Evolutionary conservation across 2,113 vertebrate genomes (phyloP).

Genomic region (Podarcis raffonei): DNA sequence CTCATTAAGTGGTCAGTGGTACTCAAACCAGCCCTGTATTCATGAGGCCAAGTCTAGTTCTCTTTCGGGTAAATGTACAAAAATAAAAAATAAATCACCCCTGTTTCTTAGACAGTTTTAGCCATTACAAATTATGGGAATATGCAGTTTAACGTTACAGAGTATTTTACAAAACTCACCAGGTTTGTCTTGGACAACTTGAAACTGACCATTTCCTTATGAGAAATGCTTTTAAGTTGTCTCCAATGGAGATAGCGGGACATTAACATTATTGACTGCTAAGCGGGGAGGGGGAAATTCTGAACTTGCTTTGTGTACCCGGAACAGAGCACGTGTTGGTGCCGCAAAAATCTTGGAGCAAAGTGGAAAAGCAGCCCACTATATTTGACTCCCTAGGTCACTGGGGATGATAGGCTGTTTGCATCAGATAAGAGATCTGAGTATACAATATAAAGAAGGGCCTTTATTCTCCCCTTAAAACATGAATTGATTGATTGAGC

Average conservation of each 20-base stretch:
- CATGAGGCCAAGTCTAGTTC: not conserved
- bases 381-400: not conserved
- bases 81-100: not conserved
- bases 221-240: slow-evolving; percentile 55
- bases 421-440: not conserved
- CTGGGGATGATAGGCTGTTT: not conserved
- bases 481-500: not conserved
- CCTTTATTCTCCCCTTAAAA: not conserved
- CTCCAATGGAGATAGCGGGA: slow-evolving; percentile 45
- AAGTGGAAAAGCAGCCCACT: slow-evolving; percentile 70
- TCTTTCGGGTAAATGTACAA: not conserved
- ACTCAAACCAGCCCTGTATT: not conserved
- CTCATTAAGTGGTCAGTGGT: not conserved
- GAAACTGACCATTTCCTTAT: slow-evolving; percentile 24
- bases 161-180: slow-evolving; percentile 38
- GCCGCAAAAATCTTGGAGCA: slow-evolving; percentile 69
- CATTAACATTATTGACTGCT: slow-evolving; percentile 65
- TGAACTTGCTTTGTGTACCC: slow-evolving; percentile 62
- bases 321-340: slow-evolving; percentile 67
- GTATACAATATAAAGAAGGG: not conserved
- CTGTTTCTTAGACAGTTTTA: not conserved
- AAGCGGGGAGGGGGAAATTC: slow-evolving; percentile 34
- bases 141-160: slow-evolving; percentile 20
- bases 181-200: slow-evolving; percentile 9
- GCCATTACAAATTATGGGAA: not conserved